These are phyloP conservation scores for Mycetomoellerius zeteki DNA, from an alignment of 1,140 invertebrate species.

Conservation along the genomic window DNA sequence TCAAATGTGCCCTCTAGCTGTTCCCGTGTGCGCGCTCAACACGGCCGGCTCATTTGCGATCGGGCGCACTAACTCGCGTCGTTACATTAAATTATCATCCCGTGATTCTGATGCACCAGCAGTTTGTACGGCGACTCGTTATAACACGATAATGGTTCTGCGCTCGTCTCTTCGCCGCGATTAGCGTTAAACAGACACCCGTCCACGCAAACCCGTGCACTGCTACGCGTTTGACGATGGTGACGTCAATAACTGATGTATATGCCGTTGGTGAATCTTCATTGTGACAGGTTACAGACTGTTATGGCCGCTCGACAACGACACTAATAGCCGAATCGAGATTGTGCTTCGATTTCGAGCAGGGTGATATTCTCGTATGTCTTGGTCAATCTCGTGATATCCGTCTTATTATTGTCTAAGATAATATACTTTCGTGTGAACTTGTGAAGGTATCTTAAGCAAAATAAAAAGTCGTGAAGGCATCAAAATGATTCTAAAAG, in stretches of 20 bases:
- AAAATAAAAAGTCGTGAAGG: too few relatives aligned
- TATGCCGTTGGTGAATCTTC: constrained; percentile 53
- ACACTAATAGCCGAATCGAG: constrained; percentile 44
- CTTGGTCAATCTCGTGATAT: constrained; percentile 24
- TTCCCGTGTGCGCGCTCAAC: constrained; percentile 76
- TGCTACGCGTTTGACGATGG: constrained; percentile 53
- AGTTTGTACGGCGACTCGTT: constrained; percentile 76
- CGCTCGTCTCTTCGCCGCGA: constrained; percentile 71
- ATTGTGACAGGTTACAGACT: constrained; percentile 61
- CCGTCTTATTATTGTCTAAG: neutral
- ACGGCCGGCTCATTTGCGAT: constrained; percentile 79
- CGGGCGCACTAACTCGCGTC: constrained; percentile 73
- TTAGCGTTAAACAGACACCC: constrained; percentile 65
- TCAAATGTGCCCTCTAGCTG: constrained; percentile 81
- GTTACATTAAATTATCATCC: constrained; percentile 79
- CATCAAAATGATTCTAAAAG: too few relatives aligned
- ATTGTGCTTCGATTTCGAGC: constrained; percentile 9
- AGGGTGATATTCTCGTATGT: neutral
- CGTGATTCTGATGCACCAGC: constrained; percentile 75
- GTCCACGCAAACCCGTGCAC: constrained; percentile 62
- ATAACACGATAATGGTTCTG: constrained; percentile 75
- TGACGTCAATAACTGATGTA: constrained; percentile 65
- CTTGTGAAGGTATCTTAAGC: too few relatives aligned
- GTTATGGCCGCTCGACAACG: constrained; percentile 54
- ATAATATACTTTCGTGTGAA: neutral